Evolutionary conservation across 2,888 invertebrate species (phyloP).

Genomic region (Acrobasis consociella): DNA sequence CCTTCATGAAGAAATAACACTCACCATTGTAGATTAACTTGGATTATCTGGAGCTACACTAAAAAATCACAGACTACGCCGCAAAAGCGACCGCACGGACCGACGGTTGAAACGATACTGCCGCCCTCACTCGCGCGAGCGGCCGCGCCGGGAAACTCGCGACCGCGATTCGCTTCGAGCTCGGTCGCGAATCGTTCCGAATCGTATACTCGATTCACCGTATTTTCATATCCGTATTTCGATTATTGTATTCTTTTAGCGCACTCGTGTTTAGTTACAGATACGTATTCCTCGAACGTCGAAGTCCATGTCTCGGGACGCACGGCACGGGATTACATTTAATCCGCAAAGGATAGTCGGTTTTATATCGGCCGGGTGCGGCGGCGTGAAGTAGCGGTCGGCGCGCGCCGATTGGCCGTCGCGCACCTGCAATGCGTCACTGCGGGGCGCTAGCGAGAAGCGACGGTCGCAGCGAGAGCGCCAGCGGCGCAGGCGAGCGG

Average conservation of each 20-base stretch:
- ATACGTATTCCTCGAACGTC: constrained; percentile 62
- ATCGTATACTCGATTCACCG: constrained; percentile 73
- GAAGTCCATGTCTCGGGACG: constrained; percentile 81
- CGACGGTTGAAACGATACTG: constrained; percentile 83
- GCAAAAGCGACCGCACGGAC: constrained; percentile 81
- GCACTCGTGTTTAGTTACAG: constrained; percentile 57
- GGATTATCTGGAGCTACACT: constrained; percentile 84
- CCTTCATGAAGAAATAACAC: constrained; percentile 75
- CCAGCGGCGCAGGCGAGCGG: constrained; percentile 40
- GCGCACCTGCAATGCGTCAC: constrained; percentile 95
- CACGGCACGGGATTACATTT: constrained; percentile 83
- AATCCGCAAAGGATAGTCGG: constrained; percentile 84
- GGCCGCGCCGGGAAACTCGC: constrained; percentile 75
- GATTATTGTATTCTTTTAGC: constrained; percentile 51
- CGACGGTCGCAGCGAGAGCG: constrained; percentile 46
- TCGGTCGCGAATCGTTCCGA: constrained; percentile 74
- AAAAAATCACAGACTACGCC: constrained; percentile 83
- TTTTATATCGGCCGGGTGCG: constrained; percentile 88
- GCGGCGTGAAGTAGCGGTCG: constrained; percentile 88
- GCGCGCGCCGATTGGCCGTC: constrained; percentile 89
- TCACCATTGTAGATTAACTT: constrained; percentile 84
- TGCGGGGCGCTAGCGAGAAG: constrained; percentile 69
- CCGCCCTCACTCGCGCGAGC: constrained; percentile 82
- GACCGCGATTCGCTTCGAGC: constrained; percentile 73
- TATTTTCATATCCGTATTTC: constrained; percentile 73